Base-by-base conservation (phyloP, 2,113 vertebrate species). In the Halichoeres trimaculatus region DNA sequence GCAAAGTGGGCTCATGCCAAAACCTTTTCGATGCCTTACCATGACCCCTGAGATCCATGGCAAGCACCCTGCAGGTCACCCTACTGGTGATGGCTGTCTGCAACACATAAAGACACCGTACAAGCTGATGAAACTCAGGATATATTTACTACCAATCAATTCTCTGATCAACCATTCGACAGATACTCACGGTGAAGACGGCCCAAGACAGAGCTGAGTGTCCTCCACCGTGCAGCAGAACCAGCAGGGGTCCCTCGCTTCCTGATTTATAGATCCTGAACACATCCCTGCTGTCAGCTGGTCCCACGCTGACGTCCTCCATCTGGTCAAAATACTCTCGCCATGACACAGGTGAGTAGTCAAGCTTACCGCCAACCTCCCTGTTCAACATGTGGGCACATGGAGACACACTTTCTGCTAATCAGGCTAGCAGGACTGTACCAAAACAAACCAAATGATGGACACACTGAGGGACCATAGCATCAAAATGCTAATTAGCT, bases 21-120 rank as follows among this genome's bases (percentile, higher is more conserved):
- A n/a, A n/a, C n/a, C n/a, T n/a, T n/a, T n/a, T n/a, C n/a, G n/a
- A n/a, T n/a, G 12, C 23, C 88, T 89, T 73, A 93, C 91, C 91
- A 55, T 93, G 92, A 57, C 91, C 92, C 56, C 91, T 76, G 34
- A 93, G 87, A 64, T 93, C 92, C 90, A 93, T 91, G 55, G 91
- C 90, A 0, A 93, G 77, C 2, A 93, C 90, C 53, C 90, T 81
- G 76, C 91, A 93, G 45, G 43, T 86, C 70, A 91, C 89, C 43
- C 86, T 80, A 63, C 80, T 84, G 17, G 84, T 13, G 45, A 93
- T 92, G 36, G 88, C 87, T 0, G 84, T 84, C 91, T 92, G 76
- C 17, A 59, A 80, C 11, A 47, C 16, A 70, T 3, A 45, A 53
- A 13, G 38, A 34, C n/a, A 51, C 1, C 12, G 16, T 22, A 17